Conservation (phyloP, 1,140 invertebrate genomes). For the Drosophila prosaltans region DNA sequence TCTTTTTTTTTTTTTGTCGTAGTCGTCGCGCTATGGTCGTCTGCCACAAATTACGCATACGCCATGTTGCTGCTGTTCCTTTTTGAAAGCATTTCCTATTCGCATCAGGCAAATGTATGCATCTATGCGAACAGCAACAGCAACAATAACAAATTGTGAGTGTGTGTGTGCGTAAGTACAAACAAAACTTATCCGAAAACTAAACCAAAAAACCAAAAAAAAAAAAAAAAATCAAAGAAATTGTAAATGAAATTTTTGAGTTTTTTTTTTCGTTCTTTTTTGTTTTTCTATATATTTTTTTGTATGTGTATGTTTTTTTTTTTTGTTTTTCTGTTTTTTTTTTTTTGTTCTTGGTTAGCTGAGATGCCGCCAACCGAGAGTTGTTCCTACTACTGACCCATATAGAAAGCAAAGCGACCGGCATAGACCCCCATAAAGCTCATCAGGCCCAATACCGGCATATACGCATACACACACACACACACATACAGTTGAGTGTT, state of each 20-base stretch:
- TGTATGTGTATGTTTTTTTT: no score
- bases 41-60: conserved; percentile 66
- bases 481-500: conserved; percentile 38
- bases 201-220: conserved; percentile 23
- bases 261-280: neutral
- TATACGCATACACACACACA: conserved; percentile 29
- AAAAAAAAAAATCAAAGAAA: conserved; percentile 40
- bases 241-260: conserved; percentile 19
- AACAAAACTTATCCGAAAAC: conserved; percentile 3
- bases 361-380: conserved; percentile 61
- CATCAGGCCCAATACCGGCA: conserved; percentile 33
- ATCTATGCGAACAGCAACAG: conserved; percentile 10
- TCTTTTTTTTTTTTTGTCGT: conserved; percentile 50
- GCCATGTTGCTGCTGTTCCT: conserved; percentile 55
- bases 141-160: neutral
- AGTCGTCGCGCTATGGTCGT: conserved; percentile 22
- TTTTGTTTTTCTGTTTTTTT: neutral
- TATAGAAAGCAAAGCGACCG: conserved; percentile 51
- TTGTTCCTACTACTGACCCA: conserved; percentile 77
- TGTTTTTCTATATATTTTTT: neutral
- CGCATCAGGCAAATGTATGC: conserved; percentile 16
- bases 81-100: conserved; percentile 39
- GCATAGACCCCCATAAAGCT: conserved; percentile 60
- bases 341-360: conserved; percentile 38
- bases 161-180: neutral